A percentile compares a stretch with the other conserved stretches of the same genome.
Conservation (phyloP, 2,113 vertebrate species). For the Lonchura striata region DNA sequence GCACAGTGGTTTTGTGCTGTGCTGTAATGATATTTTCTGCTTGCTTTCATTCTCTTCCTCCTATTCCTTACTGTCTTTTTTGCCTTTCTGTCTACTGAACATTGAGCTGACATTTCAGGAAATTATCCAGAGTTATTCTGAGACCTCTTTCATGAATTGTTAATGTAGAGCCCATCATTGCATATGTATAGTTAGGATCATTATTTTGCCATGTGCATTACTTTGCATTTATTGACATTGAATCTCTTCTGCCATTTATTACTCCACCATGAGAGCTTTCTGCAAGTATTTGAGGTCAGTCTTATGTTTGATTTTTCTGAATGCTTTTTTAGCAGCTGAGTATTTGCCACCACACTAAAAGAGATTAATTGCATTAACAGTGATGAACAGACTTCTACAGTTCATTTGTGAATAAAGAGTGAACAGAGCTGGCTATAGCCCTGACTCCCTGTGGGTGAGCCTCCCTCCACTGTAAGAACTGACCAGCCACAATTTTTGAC, state of each 20-base stretch:
- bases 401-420: background rate
- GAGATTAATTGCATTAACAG: background rate
- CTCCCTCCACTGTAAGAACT: background rate
- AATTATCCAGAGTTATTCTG: conserved; percentile 67
- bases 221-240: conserved; percentile 72
- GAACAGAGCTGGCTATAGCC: background rate
- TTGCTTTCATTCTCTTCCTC: background rate
- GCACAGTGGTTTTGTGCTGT: background rate
- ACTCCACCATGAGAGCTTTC: background rate
- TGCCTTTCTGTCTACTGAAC: conserved; percentile 35
- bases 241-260: conserved; percentile 49
- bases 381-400: background rate
- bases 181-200: conserved; percentile 65
- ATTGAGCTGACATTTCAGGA: conserved; percentile 63
- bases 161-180: conserved; percentile 61
- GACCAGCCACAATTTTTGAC: background rate
- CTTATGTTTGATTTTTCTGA: conserved; percentile 1
- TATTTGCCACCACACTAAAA: background rate
- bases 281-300: background rate
- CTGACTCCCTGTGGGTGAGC: background rate
- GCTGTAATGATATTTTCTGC: background rate
- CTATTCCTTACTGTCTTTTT: background rate
- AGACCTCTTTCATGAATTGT: conserved; percentile 67
- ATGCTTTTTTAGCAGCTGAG: background rate
- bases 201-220: conserved; percentile 65